Evolutionary conservation across 1,140 invertebrate species (phyloP), one percentile per base, ranked within the genome.

Genomic region (Drosophila setifemur): DNA sequence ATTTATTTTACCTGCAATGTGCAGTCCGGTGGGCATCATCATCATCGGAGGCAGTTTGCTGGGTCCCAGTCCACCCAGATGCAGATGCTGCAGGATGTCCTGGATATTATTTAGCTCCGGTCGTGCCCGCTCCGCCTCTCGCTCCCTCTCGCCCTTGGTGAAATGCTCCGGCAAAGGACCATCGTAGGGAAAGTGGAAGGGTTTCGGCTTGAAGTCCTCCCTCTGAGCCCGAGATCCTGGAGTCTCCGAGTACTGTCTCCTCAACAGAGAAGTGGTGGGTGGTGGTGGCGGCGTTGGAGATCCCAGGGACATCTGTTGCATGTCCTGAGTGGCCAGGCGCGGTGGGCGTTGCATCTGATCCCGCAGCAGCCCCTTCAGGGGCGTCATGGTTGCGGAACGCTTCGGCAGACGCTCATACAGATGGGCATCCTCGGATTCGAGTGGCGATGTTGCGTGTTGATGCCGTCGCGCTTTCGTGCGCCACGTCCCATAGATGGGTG

Each of bases 391-490:
- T 9, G 77, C 81, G 11, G 88, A 73, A 25, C 88, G 88, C 67
- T 54, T 82, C 2, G 88, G 88, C 47, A 89, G 68, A 2, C 88
- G 88, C 63, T 89, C 88, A 25, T 89, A 89, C n/a, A 86, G 49
- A 76, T 85, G 81, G 31, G 60, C 47, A 60, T 83, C 64, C 18
- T 74, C 70, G 7, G 52, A 5, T 42, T 60, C 50, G 31, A 54
- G 54, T 5, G 53, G 55, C 31, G 60, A 11, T 23, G 45, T 83
- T 43, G 75, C 86, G 69, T 75, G 72, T 42, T 70, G 73, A 40
- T 85, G 73, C 85, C 88, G 88, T 86, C 77, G 87, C 88, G 88
- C 88, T 89, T 89, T 89, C 88, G 88, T 86, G 83, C 79, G 83
- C 88, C 88, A 89, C 74, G 88, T 89, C 58, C 88, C 88, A 61